phyloP scores from a whole-genome alignment of 2,113 vertebrate species.

The Chionomys nivalis region DNA sequence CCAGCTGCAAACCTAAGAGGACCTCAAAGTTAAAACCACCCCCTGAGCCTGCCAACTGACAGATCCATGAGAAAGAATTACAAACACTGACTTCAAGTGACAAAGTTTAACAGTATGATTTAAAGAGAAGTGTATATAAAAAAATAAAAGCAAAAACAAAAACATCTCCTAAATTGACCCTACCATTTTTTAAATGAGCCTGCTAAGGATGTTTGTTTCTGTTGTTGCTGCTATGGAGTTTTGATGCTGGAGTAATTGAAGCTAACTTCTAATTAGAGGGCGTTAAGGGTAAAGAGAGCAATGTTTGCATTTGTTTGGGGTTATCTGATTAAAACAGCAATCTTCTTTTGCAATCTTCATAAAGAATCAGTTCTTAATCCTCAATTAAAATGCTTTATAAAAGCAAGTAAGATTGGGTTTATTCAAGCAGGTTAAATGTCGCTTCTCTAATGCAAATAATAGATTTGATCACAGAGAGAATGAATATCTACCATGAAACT shows the following conservation, averaged over 20 bases:
- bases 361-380: constrained; percentile 57
- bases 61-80: neutral
- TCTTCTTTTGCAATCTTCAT: constrained; percentile 26
- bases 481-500: constrained; percentile 73
- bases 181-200: constrained; percentile 51
- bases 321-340: constrained; percentile 52
- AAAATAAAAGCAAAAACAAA: neutral
- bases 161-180: constrained; percentile 46
- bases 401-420: constrained; percentile 62
- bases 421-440: constrained; percentile 52
- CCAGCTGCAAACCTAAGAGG: neutral
- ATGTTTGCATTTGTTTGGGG: constrained; percentile 28
- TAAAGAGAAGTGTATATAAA: neutral
- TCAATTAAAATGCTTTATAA: constrained; percentile 73
- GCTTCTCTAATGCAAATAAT: constrained; percentile 60
- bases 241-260: constrained; percentile 52
- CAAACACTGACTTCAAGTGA: neutral
- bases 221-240: neutral
- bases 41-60: neutral
- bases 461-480: constrained; percentile 58
- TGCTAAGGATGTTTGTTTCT: neutral
- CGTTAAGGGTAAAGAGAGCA: constrained; percentile 15
- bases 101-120: neutral
- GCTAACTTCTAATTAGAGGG: constrained; percentile 34
- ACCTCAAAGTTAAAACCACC: constrained; percentile 34